A percentile compares a stretch with the other conserved stretches of the same genome.
Conservation (phyloP, 1,140 invertebrate species). For the Trypoxylus dichotomus region DNA sequence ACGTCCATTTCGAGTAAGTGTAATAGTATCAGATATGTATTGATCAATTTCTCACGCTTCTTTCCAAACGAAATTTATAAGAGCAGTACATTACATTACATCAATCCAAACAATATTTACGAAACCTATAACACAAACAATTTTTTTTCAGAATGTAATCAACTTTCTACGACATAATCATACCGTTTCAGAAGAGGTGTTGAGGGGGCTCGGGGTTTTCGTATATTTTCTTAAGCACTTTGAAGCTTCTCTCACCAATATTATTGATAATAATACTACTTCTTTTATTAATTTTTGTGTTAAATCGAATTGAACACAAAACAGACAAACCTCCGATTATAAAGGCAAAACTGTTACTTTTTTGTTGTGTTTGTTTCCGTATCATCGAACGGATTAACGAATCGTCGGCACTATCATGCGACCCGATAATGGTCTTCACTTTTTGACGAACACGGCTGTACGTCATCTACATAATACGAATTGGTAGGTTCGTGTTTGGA, state of each 20-base stretch:
- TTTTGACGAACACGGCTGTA: slow-evolving; percentile 53
- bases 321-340: background rate
- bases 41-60: background rate
- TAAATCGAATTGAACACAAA: slow-evolving; percentile 4
- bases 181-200: background rate
- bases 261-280: background rate
- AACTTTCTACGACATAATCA: too few relatives aligned
- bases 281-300: background rate
- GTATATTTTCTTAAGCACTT: background rate
- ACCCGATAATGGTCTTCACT: slow-evolving; percentile 44
- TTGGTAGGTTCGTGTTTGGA: slow-evolving; percentile 44
- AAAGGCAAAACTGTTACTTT: background rate
- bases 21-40: background rate
- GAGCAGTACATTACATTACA: background rate
- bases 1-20: too few relatives aligned
- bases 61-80: background rate
- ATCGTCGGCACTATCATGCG: slow-evolving; percentile 44
- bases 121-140: background rate
- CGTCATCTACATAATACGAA: slow-evolving; percentile 48
- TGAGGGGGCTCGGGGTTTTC: background rate
- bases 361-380: background rate
- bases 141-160: background rate
- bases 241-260: background rate
- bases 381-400: background rate
- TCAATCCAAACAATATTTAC: background rate